Evolutionary conservation across 2,113 vertebrate species (phyloP).

Genomic region (Zosterops pallidus): DNA sequence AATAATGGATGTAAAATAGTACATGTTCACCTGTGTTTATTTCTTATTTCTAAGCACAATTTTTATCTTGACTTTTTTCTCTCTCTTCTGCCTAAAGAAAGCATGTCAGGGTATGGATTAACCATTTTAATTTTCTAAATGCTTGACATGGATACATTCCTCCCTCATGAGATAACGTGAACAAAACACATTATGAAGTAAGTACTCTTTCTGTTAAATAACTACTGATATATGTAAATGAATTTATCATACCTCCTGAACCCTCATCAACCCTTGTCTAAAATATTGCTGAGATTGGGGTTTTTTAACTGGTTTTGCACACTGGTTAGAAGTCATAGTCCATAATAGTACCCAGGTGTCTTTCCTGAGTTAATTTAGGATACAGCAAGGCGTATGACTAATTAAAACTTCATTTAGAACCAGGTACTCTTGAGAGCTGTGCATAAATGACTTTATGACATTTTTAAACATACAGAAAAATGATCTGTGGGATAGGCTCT

Average conservation of each 20-base stretch:
- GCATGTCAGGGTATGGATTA: not conserved
- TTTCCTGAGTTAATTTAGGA: conserved; percentile 37
- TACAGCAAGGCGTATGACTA: conserved; percentile 20
- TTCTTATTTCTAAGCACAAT: not conserved
- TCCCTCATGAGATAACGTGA: not conserved
- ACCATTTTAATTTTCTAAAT: not conserved
- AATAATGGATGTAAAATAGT: not conserved
- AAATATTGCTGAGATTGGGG: not conserved
- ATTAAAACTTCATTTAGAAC: conserved; percentile 60
- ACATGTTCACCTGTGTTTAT: not conserved
- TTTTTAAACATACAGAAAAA: conserved; percentile 43
- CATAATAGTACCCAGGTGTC: conserved; percentile 21
- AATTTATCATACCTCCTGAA: not conserved
- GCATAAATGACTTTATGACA: conserved; percentile 34
- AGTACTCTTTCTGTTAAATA: not conserved
- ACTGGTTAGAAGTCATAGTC: not conserved
- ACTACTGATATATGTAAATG: not conserved
- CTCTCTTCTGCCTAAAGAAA: not conserved
- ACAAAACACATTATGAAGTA: not conserved
- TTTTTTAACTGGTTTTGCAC: not conserved
- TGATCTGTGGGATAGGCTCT: not conserved
- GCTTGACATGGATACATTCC: not conserved
- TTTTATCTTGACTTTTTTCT: not conserved
- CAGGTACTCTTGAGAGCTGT: conserved; percentile 9
- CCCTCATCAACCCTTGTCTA: not conserved